Evolutionary conservation across 2,113 vertebrate species (phyloP), one percentile per base, ranked within the genome.

Genomic region (Ibidorhyncha struthersii): DNA sequence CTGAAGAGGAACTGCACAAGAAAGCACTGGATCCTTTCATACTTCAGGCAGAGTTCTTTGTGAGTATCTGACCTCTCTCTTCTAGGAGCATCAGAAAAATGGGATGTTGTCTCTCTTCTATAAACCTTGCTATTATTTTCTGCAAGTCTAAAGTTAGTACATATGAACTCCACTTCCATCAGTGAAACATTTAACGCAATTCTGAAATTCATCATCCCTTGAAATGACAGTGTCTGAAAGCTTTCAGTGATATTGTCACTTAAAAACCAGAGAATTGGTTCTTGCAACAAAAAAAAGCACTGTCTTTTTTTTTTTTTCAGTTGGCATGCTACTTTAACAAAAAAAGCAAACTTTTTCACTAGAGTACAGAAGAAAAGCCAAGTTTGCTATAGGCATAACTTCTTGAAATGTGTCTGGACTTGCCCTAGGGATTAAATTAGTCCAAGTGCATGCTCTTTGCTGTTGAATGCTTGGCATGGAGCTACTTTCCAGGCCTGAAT

Each of bases 11-110:
- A 93, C 98, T 99, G 40, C 99, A 99, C 56, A 98, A 98, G 67
- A 98, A 99, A 92, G 99, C 99, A 49, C 97, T 99, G 98, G 99
- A 99, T 88, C 99, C 99, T 90, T 99, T 99, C 96, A 97, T 98
- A 94, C 98, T 99, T 58, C 99, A 99, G 98, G 98, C 99, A 4
- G 99, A 99, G 96, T 99, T 99, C 97, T 99, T 99, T 96, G 99
- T 99, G 97, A 99, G 99, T 98, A 87, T 74, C 72, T 80, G n/a
- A 79, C 55, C 41, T 66, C 36, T 56, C 21, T 63, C 34, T 85
- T 76, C 11, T 8, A 67, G 58, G 21, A 72, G 8, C 52, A 61
- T 56, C 59, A 61, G 25, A 45, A 67, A 76, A 79, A 78, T 34
- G 7, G n/a, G 43, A 40, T 83, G 47, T 49, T 82, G 26, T 43